Conservation (phyloP, 2,113 vertebrate species). For the Bothrops jararaca region DNA sequence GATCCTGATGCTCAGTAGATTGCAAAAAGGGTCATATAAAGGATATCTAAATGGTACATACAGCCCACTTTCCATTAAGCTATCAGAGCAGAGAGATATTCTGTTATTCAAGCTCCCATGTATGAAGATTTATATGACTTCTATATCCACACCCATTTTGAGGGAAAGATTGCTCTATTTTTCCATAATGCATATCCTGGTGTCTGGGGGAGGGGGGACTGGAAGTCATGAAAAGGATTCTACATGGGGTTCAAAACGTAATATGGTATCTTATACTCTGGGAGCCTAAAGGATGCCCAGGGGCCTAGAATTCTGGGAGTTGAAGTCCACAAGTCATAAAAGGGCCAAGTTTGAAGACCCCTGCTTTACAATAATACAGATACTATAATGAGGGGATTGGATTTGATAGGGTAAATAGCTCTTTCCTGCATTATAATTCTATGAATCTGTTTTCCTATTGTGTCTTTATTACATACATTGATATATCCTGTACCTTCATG, state of each 20-base stretch:
- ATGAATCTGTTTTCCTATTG: background rate
- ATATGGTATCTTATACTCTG: background rate
- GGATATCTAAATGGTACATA: background rate
- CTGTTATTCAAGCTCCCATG: background rate
- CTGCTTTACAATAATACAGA: background rate
- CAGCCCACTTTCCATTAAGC: background rate
- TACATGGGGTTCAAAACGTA: background rate
- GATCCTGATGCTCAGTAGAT: background rate
- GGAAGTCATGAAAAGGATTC: background rate
- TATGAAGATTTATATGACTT: background rate
- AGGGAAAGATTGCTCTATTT: background rate
- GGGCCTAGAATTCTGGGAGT: no score
- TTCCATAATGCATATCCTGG: background rate
- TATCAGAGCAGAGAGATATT: background rate
- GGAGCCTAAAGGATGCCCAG: background rate
- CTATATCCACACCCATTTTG: background rate
- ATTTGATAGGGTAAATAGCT: background rate
- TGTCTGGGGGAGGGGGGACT: background rate
- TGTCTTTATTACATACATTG: background rate
- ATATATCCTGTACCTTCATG: background rate
- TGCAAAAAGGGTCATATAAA: background rate
- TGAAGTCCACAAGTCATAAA: no score
- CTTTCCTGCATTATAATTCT: background rate
- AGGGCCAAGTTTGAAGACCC: no score
- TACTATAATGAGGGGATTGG: background rate